These are phyloP conservation scores for Diarsia dahlii DNA, from an alignment of 2,888 invertebrate genomes.

Conservation along the genomic window DNA sequence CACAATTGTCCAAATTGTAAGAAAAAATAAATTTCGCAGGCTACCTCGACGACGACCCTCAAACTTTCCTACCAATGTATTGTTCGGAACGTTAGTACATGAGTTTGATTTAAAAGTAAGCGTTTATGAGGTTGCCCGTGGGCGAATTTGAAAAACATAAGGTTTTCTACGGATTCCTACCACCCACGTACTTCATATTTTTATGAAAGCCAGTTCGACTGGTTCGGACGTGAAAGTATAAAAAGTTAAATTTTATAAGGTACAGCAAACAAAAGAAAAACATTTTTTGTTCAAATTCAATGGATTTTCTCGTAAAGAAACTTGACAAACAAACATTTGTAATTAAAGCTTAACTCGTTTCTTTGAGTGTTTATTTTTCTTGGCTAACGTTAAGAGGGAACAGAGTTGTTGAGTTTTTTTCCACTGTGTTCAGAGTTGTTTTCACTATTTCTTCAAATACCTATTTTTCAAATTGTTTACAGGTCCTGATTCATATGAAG, in stretches of 20 bases:
- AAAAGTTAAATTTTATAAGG: background rate
- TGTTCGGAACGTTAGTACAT: no score
- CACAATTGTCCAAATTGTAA: no score
- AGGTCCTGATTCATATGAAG: background rate
- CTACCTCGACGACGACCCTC: no score
- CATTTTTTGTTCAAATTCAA: background rate
- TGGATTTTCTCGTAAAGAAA: background rate
- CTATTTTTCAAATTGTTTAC: no score
- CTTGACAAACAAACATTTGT: background rate
- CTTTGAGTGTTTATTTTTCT: background rate
- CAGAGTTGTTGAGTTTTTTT: no score
- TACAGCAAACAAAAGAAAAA: slow-evolving; percentile 4
- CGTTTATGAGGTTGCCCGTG: slow-evolving; percentile 13
- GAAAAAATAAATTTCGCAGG: no score
- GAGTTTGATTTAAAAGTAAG: background rate
- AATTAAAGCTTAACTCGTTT: background rate
- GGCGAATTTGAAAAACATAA: slow-evolving; percentile 11
- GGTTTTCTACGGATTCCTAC: background rate
- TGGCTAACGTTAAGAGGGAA: no score
- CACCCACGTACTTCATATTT: slow-evolving; percentile 2
- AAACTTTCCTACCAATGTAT: no score
- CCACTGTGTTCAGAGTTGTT: no score
- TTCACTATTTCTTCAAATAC: no score
- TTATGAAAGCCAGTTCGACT: background rate
- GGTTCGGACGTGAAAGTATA: background rate